phyloP scores from a whole-genome alignment of 1,140 invertebrate species.

The Micrasema minimum region DNA sequence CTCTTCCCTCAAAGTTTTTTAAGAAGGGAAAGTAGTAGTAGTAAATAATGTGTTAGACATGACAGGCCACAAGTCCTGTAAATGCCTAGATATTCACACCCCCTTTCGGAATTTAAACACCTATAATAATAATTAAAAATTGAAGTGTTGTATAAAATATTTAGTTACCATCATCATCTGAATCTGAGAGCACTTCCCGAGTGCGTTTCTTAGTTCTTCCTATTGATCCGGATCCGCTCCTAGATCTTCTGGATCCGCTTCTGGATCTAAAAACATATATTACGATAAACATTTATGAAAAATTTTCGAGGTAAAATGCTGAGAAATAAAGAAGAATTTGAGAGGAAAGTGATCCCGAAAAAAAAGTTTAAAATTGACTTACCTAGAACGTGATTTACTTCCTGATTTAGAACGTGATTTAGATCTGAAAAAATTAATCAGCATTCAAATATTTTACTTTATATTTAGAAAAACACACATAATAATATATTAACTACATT shows the following conservation, averaged over 20 bases:
- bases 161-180: constrained; percentile 67
- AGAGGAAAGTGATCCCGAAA: too few relatives aligned
- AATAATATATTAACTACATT: too few relatives aligned
- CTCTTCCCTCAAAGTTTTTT: too few relatives aligned
- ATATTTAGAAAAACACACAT: too few relatives aligned
- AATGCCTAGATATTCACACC: too few relatives aligned
- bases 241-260: constrained; percentile 48
- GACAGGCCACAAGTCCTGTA: too few relatives aligned
- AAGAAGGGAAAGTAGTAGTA: too few relatives aligned
- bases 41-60: too few relatives aligned
- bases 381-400: constrained; percentile 55
- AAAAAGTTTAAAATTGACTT: constrained; percentile 4
- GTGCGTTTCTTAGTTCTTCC: constrained; percentile 58
- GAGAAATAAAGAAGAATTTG: background rate
- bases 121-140: too few relatives aligned
- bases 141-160: too few relatives aligned
- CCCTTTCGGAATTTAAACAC: too few relatives aligned
- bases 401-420: constrained; percentile 58
- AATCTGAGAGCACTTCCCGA: constrained; percentile 66
- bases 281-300: background rate
- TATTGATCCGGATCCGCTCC: constrained; percentile 58
- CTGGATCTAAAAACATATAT: constrained; percentile 49
- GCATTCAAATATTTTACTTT: too few relatives aligned
- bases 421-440: constrained; percentile 47
- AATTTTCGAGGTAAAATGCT: background rate